Conservation (phyloP, 2,113 vertebrate genomes). For the Mormyrus iriodes region DNA sequence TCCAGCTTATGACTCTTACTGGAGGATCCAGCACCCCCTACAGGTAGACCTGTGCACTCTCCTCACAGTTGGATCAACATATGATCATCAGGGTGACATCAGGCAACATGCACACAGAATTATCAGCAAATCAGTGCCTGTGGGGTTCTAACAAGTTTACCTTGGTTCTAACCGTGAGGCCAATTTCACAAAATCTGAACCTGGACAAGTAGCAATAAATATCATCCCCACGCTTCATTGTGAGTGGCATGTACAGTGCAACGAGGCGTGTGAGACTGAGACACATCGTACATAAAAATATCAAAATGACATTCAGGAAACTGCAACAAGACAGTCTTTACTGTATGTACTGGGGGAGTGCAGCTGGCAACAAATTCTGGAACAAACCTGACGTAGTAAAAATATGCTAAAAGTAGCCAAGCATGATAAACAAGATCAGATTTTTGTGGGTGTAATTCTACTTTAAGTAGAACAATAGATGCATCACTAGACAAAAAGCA, state of each 20-base stretch:
- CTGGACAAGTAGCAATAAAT: too few species aligned
- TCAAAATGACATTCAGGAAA: neutral
- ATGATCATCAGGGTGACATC: neutral
- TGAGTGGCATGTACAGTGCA: too few species aligned
- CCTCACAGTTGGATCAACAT: neutral
- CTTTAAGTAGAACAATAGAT: neutral
- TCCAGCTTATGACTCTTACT: neutral
- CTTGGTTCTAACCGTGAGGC: neutral
- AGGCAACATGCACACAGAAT: neutral
- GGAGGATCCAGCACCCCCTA: neutral
- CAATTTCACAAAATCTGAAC: too few species aligned
- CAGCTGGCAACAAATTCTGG: neutral
- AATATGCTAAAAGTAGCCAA: neutral
- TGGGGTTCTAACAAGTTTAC: neutral
- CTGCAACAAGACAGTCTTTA: neutral
- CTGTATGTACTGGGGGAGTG: neutral
- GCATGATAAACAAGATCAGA: neutral
- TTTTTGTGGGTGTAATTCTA: neutral
- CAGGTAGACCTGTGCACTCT: neutral
- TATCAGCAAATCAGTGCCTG: neutral
- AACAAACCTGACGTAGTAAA: neutral
- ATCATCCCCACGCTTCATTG: too few species aligned
- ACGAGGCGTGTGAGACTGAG: neutral
- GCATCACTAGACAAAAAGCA: neutral
- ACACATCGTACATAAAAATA: neutral